Conservation (phyloP, 2,888 invertebrate species). For the Lottia gigantea region DNA sequence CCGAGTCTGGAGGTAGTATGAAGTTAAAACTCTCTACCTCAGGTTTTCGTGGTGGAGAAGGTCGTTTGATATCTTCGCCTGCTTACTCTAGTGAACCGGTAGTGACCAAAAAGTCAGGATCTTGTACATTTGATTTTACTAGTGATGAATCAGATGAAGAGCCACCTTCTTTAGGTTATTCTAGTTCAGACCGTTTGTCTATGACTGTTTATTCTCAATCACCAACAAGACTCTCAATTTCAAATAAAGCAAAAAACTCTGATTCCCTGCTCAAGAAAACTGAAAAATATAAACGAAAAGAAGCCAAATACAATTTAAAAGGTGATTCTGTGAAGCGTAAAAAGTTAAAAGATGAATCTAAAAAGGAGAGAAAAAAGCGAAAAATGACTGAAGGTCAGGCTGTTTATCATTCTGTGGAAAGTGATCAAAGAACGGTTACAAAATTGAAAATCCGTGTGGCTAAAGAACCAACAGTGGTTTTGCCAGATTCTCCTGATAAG, state of each 20-base stretch:
- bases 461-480: constrained; percentile 42
- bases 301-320: constrained; percentile 41
- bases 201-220: constrained; percentile 46
- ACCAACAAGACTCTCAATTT: constrained; percentile 50
- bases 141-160: constrained; percentile 59
- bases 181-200: constrained; percentile 28
- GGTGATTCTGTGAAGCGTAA: constrained; percentile 52
- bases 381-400: constrained; percentile 38
- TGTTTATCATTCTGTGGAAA: constrained; percentile 52
- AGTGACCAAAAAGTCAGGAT: constrained; percentile 10
- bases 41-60: constrained; percentile 34
- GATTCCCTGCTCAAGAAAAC: constrained; percentile 43
- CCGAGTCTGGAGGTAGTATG: constrained; percentile 29
- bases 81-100: constrained; percentile 12
- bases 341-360: constrained; percentile 51
- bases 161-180: constrained; percentile 32
- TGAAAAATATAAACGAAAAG: constrained; percentile 56
- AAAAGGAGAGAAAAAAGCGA: constrained; percentile 53
- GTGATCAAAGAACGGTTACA: constrained; percentile 49
- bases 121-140: constrained; percentile 52
- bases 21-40: constrained; percentile 38
- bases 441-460: constrained; percentile 53
- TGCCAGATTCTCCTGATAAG: constrained; percentile 16
- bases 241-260: constrained; percentile 47
- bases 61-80: constrained; percentile 27